Evolutionary conservation across 2,797 vertebrate genomes (phyloP).

Genomic region (Phalanger gymnotis): DNA sequence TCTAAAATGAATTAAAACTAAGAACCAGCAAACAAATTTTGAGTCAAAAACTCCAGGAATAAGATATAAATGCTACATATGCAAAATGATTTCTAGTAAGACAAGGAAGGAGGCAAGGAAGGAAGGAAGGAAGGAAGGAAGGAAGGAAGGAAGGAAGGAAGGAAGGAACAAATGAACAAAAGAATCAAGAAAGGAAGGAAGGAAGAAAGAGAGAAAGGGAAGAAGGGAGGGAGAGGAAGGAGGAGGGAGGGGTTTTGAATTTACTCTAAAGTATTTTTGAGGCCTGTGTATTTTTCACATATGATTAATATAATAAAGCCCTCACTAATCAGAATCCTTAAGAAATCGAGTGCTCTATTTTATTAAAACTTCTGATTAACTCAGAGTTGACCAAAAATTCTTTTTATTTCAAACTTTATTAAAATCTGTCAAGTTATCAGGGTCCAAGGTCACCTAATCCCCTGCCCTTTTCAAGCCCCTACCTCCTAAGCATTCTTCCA

Average conservation of each 20-base stretch:
- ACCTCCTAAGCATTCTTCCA: not conserved
- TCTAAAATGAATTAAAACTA: not conserved
- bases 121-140: not conserved
- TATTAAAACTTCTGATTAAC: not conserved
- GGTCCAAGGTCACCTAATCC: not conserved
- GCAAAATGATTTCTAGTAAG: not conserved
- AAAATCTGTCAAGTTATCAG: not conserved
- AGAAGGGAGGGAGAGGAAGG: too few relatives aligned
- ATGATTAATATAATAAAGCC: conserved; percentile 5
- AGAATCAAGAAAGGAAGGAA: not conserved
- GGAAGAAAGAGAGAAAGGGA: too few relatives aligned
- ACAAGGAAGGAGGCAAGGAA: not conserved
- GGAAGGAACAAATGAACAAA: too few relatives aligned
- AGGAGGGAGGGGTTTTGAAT: not conserved
- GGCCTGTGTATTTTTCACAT: not conserved
- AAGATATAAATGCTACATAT: not conserved
- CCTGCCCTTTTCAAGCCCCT: not conserved
- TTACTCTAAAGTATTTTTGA: not conserved
- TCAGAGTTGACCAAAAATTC: not conserved
- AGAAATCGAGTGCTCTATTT: not conserved
- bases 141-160: too few relatives aligned
- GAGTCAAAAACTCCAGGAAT: not conserved
- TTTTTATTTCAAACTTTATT: not conserved
- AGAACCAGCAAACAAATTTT: not conserved
- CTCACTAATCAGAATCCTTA: not conserved